Conservation (phyloP, 2,888 invertebrate species). For the Melanotus villosus region DNA sequence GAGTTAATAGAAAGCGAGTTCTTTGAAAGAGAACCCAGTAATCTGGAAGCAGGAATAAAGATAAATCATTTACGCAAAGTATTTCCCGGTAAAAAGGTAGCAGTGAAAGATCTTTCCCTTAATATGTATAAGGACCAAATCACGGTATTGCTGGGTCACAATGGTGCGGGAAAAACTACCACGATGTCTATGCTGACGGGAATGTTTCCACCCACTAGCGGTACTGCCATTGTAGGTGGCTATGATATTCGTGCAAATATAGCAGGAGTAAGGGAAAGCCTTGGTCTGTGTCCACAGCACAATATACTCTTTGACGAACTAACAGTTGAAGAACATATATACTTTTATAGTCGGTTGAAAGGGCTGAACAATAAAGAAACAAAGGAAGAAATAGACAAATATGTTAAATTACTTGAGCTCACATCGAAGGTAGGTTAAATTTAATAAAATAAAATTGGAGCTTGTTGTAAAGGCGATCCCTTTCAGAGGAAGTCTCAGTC, state of each 20-base stretch:
- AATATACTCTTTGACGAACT: constrained; percentile 88
- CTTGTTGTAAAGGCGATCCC: no score
- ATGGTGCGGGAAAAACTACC: constrained; percentile 95
- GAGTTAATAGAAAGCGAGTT: constrained; percentile 55
- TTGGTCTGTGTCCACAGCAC: constrained; percentile 90
- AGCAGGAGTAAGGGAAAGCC: constrained; percentile 75
- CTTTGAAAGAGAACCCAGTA: constrained; percentile 71
- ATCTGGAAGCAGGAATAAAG: constrained; percentile 70
- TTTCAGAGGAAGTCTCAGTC: constrained; percentile 57
- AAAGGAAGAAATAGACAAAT: constrained; percentile 74
- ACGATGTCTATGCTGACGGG: constrained; percentile 94
- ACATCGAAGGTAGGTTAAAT: constrained; percentile 73
- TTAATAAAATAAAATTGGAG: not conserved
- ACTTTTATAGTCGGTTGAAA: constrained; percentile 85
- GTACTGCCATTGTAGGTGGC: constrained; percentile 82
- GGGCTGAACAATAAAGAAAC: constrained; percentile 73
- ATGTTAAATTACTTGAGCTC: constrained; percentile 77
- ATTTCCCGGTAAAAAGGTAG: constrained; percentile 72
- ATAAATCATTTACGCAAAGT: constrained; percentile 75
- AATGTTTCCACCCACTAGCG: constrained; percentile 77
- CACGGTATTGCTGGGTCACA: constrained; percentile 83
- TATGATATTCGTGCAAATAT: constrained; percentile 78
- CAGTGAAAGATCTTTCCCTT: constrained; percentile 79
- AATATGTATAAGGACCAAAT: constrained; percentile 93
- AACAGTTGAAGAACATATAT: constrained; percentile 86